Evolutionary conservation across 2,113 vertebrate species (phyloP).

Genomic region (Catagonus wagneri): DNA sequence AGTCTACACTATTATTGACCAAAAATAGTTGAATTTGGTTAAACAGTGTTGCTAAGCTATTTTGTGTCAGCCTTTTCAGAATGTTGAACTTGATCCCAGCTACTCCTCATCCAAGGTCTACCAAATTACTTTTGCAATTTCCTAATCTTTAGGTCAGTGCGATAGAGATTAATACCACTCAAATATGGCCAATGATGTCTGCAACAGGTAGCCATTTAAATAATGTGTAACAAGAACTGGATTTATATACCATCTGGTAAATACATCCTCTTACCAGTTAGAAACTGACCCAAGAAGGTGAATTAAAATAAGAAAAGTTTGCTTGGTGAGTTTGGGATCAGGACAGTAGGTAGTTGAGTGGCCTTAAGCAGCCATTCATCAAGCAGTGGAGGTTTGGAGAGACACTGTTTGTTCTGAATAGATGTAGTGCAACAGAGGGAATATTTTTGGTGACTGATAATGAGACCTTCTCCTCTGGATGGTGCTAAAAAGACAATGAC

Average conservation of each 20-base stretch:
- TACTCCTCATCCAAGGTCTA: not conserved
- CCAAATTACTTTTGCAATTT: not conserved
- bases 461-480: not conserved
- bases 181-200: not conserved
- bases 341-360: not conserved
- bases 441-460: not conserved
- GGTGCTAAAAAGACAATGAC: not conserved
- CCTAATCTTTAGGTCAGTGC: not conserved
- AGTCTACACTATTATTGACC: not conserved
- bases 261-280: not conserved
- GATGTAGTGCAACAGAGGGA: not conserved
- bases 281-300: not conserved
- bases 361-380: not conserved
- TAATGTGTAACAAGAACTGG: constrained; percentile 4
- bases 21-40: not conserved
- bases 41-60: not conserved
- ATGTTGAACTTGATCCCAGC: not conserved
- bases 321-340: not conserved
- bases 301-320: constrained; percentile 30
- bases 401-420: not conserved
- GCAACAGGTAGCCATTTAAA: not conserved
- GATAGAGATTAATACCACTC: not conserved
- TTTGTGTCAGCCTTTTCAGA: not conserved
- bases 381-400: not conserved
- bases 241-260: not conserved